A percentile compares a stretch with the other conserved stretches of the same genome.
These are phyloP conservation scores for Ochropleura plecta DNA, from an alignment of 2,888 invertebrate genomes.

Conservation along the genomic window DNA sequence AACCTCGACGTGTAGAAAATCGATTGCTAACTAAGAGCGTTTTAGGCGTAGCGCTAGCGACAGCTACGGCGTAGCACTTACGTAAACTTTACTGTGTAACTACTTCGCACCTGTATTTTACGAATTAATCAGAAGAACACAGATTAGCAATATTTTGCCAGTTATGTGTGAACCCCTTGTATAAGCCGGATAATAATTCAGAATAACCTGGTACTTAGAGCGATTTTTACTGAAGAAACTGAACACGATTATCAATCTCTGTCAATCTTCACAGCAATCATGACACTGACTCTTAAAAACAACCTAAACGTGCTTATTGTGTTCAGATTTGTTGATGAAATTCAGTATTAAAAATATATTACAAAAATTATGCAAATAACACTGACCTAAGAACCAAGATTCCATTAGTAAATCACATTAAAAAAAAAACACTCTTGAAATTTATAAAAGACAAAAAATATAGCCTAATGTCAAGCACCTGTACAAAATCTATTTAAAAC, in stretches of 20 bases:
- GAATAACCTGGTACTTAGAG: background rate
- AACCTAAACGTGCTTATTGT: background rate
- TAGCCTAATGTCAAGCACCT: constrained; percentile 10
- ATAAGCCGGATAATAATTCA: background rate
- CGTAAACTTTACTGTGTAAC: background rate
- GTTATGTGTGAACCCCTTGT: background rate
- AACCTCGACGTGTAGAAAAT: background rate
- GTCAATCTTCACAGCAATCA: background rate
- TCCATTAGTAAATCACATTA: background rate
- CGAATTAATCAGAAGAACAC: background rate
- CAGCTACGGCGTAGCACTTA: constrained; percentile 29
- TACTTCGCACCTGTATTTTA: background rate
- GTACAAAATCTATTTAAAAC: constrained; percentile 33
- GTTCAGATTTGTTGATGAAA: background rate
- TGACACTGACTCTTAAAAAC: background rate
- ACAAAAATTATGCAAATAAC: background rate
- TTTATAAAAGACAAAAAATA: background rate
- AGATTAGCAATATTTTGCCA: background rate
- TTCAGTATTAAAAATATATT: background rate
- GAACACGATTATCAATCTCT: background rate
- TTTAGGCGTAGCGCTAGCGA: background rate
- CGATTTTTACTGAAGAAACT: background rate
- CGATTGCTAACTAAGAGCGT: constrained; percentile 9
- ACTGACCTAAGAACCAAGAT: background rate
- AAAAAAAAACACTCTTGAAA: background rate